These are phyloP conservation scores for Okamejei kenojei DNA, from an alignment of 2,797 vertebrate species.

Conservation along the genomic window DNA sequence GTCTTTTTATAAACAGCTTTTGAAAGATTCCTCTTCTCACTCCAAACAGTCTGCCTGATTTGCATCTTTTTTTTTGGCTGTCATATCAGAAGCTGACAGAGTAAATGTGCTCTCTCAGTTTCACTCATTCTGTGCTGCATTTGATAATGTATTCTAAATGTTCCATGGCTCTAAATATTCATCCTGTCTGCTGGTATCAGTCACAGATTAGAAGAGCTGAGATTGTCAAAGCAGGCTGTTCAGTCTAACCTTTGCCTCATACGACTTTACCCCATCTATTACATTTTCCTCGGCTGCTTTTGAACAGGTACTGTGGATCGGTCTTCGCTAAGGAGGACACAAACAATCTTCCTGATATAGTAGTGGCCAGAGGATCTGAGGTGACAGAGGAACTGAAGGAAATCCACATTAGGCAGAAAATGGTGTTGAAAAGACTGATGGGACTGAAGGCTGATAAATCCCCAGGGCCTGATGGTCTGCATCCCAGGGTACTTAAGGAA, in stretches of 20 bases:
- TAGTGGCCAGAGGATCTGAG: too few relatives aligned
- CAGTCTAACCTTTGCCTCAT: too few relatives aligned
- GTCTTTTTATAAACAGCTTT: not conserved
- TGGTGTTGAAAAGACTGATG: too few relatives aligned
- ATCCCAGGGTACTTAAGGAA: too few relatives aligned
- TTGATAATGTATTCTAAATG: not conserved
- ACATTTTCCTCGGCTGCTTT: not conserved
- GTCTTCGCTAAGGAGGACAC: too few relatives aligned
- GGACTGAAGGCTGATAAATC: too few relatives aligned
- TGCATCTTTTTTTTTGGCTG: not conserved
- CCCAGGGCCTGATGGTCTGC: too few relatives aligned
- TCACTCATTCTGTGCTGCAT: not conserved
- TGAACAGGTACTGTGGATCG: too few relatives aligned
- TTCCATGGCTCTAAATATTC: not conserved
- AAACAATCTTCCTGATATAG: too few relatives aligned
- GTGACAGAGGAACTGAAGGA: too few relatives aligned
- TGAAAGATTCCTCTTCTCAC: not conserved
- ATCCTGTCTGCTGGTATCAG: not conserved
- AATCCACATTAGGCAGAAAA: too few relatives aligned
- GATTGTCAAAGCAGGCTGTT: too few relatives aligned
- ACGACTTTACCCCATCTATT: not conserved
- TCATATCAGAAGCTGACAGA: not conserved
- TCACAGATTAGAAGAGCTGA: not conserved
- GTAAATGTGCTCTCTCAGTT: not conserved
- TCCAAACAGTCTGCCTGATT: not conserved